Conservation (phyloP, 1,140 invertebrate genomes). For the Diorhabda sublineata region DNA sequence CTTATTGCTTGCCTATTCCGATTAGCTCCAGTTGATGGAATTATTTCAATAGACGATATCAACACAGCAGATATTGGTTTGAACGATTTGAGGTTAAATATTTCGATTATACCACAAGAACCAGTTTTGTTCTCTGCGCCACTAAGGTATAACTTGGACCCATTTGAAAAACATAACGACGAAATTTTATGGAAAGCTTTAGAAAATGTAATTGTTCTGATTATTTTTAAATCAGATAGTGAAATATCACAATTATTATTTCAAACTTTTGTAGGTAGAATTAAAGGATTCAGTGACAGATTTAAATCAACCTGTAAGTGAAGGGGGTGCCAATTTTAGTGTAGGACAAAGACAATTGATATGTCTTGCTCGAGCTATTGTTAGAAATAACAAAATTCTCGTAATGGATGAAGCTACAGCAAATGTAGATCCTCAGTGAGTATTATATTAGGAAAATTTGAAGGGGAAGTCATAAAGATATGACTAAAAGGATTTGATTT, state of each 20-base stretch:
- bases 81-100: slow-evolving; percentile 64
- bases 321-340: not conserved
- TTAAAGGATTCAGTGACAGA: not conserved
- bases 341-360: not conserved
- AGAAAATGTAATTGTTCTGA: slow-evolving; percentile 41
- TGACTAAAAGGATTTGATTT: too few relatives aligned
- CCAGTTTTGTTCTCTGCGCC: slow-evolving; percentile 73
- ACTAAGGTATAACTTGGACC: slow-evolving; percentile 78
- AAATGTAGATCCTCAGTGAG: slow-evolving; percentile 59
- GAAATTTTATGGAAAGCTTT: slow-evolving; percentile 61
- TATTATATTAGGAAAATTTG: not conserved
- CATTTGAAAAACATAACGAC: slow-evolving; percentile 68
- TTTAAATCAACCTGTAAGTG: not conserved
- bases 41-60: slow-evolving; percentile 67
- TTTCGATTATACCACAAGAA: slow-evolving; percentile 82
- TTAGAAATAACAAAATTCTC: slow-evolving; percentile 64
- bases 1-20: slow-evolving; percentile 71
- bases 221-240: not conserved
- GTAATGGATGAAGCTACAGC: slow-evolving; percentile 76
- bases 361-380: not conserved
- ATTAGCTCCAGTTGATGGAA: slow-evolving; percentile 59
- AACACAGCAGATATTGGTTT: slow-evolving; percentile 62
- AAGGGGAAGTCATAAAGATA: too few relatives aligned
- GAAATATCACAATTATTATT: too few relatives aligned
- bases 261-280: too few relatives aligned